Evolutionary conservation across 2,113 vertebrate genomes (phyloP), one percentile per base, ranked within the genome.

Genomic region (Parus major): DNA sequence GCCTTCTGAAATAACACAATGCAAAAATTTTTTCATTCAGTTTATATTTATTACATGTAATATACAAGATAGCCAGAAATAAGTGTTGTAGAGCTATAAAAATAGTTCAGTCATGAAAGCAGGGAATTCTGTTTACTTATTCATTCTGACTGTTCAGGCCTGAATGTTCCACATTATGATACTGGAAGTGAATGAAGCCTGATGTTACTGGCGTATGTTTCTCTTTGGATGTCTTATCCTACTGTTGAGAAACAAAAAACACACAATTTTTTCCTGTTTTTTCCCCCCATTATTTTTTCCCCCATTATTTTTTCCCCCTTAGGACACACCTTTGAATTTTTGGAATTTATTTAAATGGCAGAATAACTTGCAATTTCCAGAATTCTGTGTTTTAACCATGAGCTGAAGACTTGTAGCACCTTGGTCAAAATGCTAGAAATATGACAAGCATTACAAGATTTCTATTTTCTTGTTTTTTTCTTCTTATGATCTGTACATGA

Each of bases 281-380:
- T 11, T 22, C 2, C 11, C 12, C 19, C 0, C 1, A 2, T 0
- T 27, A 36, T n/a, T 44, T 22, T 29, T 25, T 15, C 12, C 3
- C 7, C 10, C 7, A 41, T 28, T 35, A 27, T 27, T 49, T 35
- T 25, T 15, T 15, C 3, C 7, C 10, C 7, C 7, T 86, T 63
- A 24, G 15, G 5, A 53, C 8, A n/a, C 28, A 42, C 6, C 7
- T 46, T 47, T 50, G 19, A n/a, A 9, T 79, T 14, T 77, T 86
- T 50, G 14, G 12, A 64, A 53, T 41, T 14, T 29, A 50, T 63
- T 57, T 69, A 78, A 81, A 50, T n/a, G 5, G 1, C 18, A 82
- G 24, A 69, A 5, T 52, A 52, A 44, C 6, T 63, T 88, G 15
- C n/a, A 47, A 36, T 10, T 81, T 77, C 36, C n/a, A 60, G 1